Conservation (phyloP, 2,113 vertebrate genomes). For the Nyctibius bracteatus region DNA sequence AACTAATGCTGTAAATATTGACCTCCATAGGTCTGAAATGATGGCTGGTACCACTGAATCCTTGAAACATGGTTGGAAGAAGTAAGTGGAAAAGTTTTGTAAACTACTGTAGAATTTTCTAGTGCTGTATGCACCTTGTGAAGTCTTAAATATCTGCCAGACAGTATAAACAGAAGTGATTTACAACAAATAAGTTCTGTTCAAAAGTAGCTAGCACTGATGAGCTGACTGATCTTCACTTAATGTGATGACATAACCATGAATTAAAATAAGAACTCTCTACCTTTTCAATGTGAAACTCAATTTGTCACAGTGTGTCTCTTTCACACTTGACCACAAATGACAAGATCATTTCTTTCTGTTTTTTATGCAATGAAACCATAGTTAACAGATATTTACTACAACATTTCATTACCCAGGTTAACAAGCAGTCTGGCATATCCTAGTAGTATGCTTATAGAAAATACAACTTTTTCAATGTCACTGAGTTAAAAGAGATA, state of each 20-base stretch:
- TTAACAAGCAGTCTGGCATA: neutral
- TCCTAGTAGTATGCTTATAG: neutral
- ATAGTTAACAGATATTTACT: neutral
- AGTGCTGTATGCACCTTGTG: neutral
- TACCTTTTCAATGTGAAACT: neutral
- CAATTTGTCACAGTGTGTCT: neutral
- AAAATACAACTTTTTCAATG: neutral
- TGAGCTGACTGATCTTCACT: neutral
- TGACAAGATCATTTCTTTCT: neutral
- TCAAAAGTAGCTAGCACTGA: neutral
- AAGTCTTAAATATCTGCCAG: neutral
- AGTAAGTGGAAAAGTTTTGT: slow-evolving; percentile 47
- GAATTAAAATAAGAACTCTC: neutral
- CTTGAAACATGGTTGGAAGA: slow-evolving; percentile 45
- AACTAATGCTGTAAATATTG: slow-evolving; percentile 46
- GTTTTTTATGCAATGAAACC: neutral
- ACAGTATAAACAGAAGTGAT: neutral
- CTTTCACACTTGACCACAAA: neutral
- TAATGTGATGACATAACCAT: neutral
- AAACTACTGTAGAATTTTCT: slow-evolving; percentile 22
- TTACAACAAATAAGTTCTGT: neutral
- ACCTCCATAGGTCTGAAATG: slow-evolving; percentile 48
- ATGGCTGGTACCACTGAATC: slow-evolving; percentile 31
- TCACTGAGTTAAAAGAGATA: neutral
- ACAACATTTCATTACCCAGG: neutral